Percentiles rank a stretch among this genome's conserved stretches.
Conservation (phyloP, 35 echinoderm and acorn worm species). For the Heliocidaris erythrogramma region DNA sequence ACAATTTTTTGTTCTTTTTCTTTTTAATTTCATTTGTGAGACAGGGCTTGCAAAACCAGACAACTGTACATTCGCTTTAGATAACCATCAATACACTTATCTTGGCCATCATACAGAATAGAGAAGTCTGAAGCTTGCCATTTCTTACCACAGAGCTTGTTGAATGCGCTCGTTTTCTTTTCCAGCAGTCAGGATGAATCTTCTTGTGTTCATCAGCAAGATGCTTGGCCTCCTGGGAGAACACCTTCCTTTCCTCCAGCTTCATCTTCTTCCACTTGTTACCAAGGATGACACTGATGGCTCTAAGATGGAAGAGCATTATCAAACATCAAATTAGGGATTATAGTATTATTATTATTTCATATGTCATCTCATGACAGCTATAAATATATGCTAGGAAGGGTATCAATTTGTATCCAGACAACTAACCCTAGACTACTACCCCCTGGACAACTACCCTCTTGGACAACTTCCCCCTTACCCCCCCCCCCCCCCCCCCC, state of each 20-base stretch:
- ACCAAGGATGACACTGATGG: conserved; percentile 65
- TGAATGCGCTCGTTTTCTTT: conserved; percentile 49
- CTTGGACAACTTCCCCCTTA: no score
- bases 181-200: conserved; percentile 69
- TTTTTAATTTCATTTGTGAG: no score
- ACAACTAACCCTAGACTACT: background rate
- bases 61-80: no score
- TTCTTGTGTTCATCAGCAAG: conserved; percentile 68
- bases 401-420: background rate
- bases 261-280: conserved; percentile 65
- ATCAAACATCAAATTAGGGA: background rate
- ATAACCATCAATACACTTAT: no score
- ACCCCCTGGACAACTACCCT: no score
- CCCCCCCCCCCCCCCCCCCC: no score
- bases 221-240: conserved; percentile 58
- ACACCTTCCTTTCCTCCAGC: conserved; percentile 49
- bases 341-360: background rate
- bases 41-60: no score
- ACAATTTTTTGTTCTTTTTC: no score
- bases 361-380: background rate
- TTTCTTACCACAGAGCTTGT: conserved; percentile 42
- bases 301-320: conserved; percentile 21
- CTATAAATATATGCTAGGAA: background rate
- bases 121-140: background rate
- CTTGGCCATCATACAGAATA: background rate